Conservation (phyloP, 37 sponge, comb jelly and placozoan species). For the Crambe crambe region DNA sequence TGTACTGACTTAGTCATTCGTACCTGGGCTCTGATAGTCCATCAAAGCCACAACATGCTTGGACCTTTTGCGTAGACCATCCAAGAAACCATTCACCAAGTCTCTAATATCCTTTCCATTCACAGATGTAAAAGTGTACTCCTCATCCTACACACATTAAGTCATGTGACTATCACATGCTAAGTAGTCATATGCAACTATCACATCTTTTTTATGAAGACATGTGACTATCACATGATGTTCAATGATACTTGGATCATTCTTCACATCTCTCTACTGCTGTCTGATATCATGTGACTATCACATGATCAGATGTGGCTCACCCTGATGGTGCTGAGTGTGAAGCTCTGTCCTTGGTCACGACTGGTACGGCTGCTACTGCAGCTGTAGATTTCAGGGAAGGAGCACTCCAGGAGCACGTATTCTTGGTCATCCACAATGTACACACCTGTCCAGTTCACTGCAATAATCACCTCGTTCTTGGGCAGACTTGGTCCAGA, state of each 20-base stretch:
- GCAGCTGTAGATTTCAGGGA: slow-evolving; percentile 88
- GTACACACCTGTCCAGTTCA: slow-evolving; percentile 98
- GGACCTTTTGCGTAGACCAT: slow-evolving; percentile 86
- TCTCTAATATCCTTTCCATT: slow-evolving; percentile 91
- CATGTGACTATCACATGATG: too few relatives aligned
- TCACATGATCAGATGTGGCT: too few relatives aligned
- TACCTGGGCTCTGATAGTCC: slow-evolving; percentile 94
- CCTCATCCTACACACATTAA: slow-evolving; percentile 61
- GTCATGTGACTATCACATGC: too few relatives aligned
- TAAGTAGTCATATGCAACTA: too few relatives aligned
- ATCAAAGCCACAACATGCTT: slow-evolving; percentile 92
- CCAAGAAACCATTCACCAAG: slow-evolving; percentile 82
- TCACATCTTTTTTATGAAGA: too few relatives aligned
- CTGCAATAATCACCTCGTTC: slow-evolving; percentile 97
- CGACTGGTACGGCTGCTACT: slow-evolving; percentile 67
- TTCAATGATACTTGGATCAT: too few relatives aligned
- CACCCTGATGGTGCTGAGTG: slow-evolving; percentile 67
- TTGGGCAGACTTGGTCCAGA: slow-evolving; percentile 90
- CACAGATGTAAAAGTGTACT: slow-evolving; percentile 92
- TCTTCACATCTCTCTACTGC: too few relatives aligned
- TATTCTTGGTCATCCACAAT: slow-evolving; percentile 96
- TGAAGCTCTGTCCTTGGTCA: slow-evolving; percentile 82
- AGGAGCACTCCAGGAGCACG: slow-evolving; percentile 90
- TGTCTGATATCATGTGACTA: too few relatives aligned
- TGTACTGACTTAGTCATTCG: slow-evolving; percentile 1